These are phyloP conservation scores for Temnothorax unifasciatus DNA, from an alignment of 2,888 invertebrate species.

Conservation along the genomic window DNA sequence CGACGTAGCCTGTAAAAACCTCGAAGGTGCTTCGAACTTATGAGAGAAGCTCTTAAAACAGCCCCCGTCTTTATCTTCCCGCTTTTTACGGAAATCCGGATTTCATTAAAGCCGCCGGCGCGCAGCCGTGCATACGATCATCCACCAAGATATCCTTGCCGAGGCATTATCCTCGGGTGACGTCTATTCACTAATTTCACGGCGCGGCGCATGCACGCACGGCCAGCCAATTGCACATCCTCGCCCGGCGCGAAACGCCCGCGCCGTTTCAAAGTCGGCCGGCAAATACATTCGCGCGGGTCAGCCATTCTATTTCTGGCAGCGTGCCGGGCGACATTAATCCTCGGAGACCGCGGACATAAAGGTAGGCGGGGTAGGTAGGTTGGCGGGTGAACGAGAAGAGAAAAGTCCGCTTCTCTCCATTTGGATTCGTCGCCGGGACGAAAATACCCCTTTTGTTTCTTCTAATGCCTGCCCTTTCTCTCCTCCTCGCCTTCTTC, in stretches of 20 bases:
- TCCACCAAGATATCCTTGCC: constrained; percentile 18
- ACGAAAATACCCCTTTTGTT: constrained; percentile 78
- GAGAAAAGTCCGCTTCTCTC: constrained; percentile 67
- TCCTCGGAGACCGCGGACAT: constrained; percentile 78
- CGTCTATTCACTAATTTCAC: constrained; percentile 47
- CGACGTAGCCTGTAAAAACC: neutral
- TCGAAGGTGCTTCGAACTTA: neutral
- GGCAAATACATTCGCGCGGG: constrained; percentile 73
- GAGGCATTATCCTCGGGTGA: constrained; percentile 36
- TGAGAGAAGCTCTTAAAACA: constrained; percentile 19
- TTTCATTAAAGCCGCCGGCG: constrained; percentile 11
- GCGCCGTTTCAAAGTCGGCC: constrained; percentile 62
- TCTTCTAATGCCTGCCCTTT: constrained; percentile 71
- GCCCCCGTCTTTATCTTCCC: neutral
- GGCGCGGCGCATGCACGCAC: constrained; percentile 25
- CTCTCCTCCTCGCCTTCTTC: constrained; percentile 39
- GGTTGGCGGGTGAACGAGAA: constrained; percentile 46
- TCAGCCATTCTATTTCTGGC: constrained; percentile 82
- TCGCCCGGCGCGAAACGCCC: constrained; percentile 35
- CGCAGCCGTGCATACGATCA: constrained; percentile 30
- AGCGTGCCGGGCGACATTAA: constrained; percentile 82
- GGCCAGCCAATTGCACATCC: constrained; percentile 53
- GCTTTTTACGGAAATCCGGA: constrained; percentile 15
- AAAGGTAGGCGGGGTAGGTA: constrained; percentile 69
- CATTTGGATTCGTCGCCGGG: constrained; percentile 70